Evolutionary conservation across 1,140 invertebrate genomes (phyloP).

Genomic region (Hesperophylax magnus): DNA sequence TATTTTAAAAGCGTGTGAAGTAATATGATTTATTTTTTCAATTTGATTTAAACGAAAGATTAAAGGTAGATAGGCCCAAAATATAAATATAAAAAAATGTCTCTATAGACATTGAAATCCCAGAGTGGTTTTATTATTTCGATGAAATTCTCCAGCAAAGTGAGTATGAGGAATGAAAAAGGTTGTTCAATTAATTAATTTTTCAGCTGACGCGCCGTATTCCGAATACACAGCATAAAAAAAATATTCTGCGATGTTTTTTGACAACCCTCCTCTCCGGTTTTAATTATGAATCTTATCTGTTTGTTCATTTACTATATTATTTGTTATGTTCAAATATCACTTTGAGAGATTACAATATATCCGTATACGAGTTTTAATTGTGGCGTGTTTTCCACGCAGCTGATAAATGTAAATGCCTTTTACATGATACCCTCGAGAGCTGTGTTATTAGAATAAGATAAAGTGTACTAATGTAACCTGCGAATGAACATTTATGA

Average conservation of each 20-base stretch:
- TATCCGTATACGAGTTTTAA: slow-evolving; percentile 23
- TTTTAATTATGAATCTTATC: slow-evolving; percentile 45
- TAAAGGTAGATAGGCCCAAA: not conserved
- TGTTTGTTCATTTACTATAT: slow-evolving; percentile 33
- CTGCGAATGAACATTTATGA: slow-evolving; percentile 46
- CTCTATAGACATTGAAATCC: slow-evolving; percentile 6
- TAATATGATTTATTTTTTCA: too few species aligned
- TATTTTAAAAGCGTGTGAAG: too few species aligned
- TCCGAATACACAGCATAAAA: slow-evolving; percentile 2
- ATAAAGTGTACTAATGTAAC: slow-evolving; percentile 41
- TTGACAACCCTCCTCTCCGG: slow-evolving; percentile 12
- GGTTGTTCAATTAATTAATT: slow-evolving; percentile 43
- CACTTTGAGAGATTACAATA: slow-evolving; percentile 48
- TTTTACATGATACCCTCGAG: slow-evolving; percentile 30
- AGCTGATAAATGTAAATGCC: slow-evolving; percentile 45
- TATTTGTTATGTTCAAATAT: slow-evolving; percentile 48
- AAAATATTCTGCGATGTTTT: slow-evolving; percentile 17
- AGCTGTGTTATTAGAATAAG: slow-evolving; percentile 43
- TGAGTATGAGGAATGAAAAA: slow-evolving; percentile 42
- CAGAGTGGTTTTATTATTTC: slow-evolving; percentile 14
- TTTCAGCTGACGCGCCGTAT: slow-evolving; percentile 29
- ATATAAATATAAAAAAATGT: slow-evolving; percentile 7
- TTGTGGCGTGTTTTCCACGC: slow-evolving; percentile 15
- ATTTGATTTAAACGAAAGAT: not conserved
- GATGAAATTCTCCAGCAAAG: slow-evolving; percentile 13